Percentiles rank a stretch among this genome's conserved stretches.
Evolutionary conservation across 1,140 invertebrate species (phyloP).

Genomic region (Drosophila lacteicornis): DNA sequence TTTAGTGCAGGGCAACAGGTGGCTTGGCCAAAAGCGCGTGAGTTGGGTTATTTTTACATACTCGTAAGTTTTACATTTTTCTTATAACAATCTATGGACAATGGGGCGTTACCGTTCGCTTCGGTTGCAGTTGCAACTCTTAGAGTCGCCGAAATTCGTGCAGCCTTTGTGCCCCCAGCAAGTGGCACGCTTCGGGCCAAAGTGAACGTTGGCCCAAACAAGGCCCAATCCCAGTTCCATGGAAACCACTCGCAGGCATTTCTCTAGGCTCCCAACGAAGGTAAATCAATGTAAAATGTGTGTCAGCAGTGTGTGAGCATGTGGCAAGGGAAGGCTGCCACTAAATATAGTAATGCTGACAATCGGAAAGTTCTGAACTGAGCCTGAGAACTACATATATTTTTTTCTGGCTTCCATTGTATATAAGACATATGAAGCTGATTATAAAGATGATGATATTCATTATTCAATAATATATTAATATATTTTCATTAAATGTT

Average conservation of each 20-base stretch:
- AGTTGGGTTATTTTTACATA: conserved; percentile 30
- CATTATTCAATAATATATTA: no score
- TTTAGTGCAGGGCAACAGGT: conserved; percentile 55
- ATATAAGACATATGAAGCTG: not conserved
- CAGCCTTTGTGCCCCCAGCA: conserved; percentile 22
- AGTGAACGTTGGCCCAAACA: conserved; percentile 40
- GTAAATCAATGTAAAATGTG: conserved; percentile 65
- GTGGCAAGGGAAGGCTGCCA: not conserved
- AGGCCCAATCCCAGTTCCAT: conserved; percentile 40
- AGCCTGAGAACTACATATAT: not conserved
- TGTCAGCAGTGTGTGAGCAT: conserved; percentile 59
- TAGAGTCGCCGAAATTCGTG: conserved; percentile 58
- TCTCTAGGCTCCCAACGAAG: conserved; percentile 36
- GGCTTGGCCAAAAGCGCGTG: conserved; percentile 44
- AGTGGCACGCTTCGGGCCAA: conserved; percentile 51
- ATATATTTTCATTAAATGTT: no score
- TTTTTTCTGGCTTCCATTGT: not conserved
- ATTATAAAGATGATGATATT: no score
- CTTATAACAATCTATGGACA: conserved; percentile 49
- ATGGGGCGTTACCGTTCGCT: conserved; percentile 51
- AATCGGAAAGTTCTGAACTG: not conserved
- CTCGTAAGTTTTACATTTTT: conserved; percentile 14
- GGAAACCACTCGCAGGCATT: conserved; percentile 49
- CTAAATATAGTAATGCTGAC: not conserved
- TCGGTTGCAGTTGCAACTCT: conserved; percentile 39